Evolutionary conservation across 2,888 invertebrate species (phyloP).

Genomic region (Drosophila anomelani): DNA sequence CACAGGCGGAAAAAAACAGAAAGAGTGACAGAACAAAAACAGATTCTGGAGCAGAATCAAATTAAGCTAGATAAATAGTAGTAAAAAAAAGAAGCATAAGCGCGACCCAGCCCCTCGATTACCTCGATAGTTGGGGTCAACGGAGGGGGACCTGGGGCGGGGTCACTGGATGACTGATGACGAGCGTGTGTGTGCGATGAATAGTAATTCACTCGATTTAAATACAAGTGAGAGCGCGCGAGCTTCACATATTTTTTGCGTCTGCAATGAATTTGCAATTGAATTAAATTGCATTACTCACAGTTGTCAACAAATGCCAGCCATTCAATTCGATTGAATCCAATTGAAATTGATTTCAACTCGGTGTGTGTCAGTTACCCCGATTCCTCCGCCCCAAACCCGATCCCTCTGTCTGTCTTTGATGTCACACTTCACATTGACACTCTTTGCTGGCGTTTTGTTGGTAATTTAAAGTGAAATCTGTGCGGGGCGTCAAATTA

Average conservation of each 20-base stretch:
- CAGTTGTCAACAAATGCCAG: conserved; percentile 79
- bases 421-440: conserved; percentile 69
- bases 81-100: conserved; percentile 38
- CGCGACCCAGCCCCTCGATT: conserved; percentile 28
- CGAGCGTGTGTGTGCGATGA: conserved; percentile 53
- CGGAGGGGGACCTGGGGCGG: not conserved
- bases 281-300: conserved; percentile 81
- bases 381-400: not conserved
- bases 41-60: conserved; percentile 24
- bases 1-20: conserved; percentile 10
- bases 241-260: conserved; percentile 28
- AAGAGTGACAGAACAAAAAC: conserved; percentile 10
- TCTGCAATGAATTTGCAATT: conserved; percentile 73
- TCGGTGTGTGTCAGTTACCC: conserved; percentile 20
- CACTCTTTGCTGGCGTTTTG: conserved; percentile 46
- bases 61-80: conserved; percentile 61
- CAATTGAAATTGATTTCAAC: conserved; percentile 77
- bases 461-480: conserved; percentile 63
- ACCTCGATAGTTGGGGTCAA: not conserved
- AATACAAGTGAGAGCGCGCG: conserved; percentile 54
- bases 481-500: conserved; percentile 46
- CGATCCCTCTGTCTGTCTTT: conserved; percentile 32
- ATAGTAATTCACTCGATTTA: conserved; percentile 68
- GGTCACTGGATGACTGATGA: conserved; percentile 26
- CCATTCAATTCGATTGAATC: conserved; percentile 77